Evolutionary conservation across 2,888 invertebrate species (phyloP).

Genomic region (Eristalis tenax): DNA sequence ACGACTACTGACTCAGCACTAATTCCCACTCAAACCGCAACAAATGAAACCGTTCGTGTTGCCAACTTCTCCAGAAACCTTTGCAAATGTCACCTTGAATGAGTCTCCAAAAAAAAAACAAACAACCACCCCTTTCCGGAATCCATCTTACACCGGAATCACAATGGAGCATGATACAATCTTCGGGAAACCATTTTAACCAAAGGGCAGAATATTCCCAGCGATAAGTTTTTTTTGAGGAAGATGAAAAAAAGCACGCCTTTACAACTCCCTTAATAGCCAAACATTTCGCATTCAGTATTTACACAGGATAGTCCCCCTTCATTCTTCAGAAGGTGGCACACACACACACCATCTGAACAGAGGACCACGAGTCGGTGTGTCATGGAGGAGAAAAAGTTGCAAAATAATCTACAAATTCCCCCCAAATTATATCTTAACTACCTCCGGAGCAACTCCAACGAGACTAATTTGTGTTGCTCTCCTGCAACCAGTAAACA

Average conservation of each 20-base stretch:
- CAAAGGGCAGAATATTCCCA: background rate
- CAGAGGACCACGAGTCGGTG: background rate
- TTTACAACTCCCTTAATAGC: background rate
- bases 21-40: too few species aligned
- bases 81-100: background rate
- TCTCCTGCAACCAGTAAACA: constrained; percentile 31
- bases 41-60: too few species aligned
- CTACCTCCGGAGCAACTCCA: constrained; percentile 24
- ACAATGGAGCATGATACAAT: background rate
- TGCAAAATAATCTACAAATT: constrained; percentile 25
- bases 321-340: background rate
- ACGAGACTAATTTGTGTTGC: constrained; percentile 30
- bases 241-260: background rate
- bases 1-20: too few species aligned
- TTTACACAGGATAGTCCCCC: background rate
- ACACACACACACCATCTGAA: background rate
- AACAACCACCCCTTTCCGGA: background rate
- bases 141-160: background rate
- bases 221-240: background rate
- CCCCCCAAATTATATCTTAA: constrained; percentile 16
- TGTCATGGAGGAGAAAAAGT: background rate
- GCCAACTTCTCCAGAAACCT: background rate
- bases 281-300: background rate
- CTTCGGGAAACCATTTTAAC: background rate
- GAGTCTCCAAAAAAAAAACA: background rate